Conservation (phyloP, 2,888 invertebrate species). For the Acanthosepion lycidas region DNA sequence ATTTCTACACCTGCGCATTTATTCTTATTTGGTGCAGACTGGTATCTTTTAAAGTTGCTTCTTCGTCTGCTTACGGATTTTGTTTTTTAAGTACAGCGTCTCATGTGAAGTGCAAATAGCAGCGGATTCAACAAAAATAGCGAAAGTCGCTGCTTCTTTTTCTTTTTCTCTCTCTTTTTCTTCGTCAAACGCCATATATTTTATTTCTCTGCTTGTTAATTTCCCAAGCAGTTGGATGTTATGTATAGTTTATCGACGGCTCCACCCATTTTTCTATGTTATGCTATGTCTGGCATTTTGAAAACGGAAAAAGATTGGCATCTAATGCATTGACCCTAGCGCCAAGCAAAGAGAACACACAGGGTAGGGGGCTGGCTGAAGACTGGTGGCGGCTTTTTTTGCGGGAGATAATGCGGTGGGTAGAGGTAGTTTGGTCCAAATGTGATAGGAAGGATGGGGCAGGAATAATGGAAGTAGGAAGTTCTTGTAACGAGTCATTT, state of each 20-base stretch:
- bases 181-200: not conserved
- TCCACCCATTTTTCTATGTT: not conserved
- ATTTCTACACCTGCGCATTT: too few relatives aligned
- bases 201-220: not conserved
- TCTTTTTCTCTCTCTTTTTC: not conserved
- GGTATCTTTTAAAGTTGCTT: too few relatives aligned
- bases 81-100: too few relatives aligned
- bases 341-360: not conserved
- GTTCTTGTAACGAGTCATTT: not conserved
- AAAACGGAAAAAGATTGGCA: not conserved
- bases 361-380: not conserved
- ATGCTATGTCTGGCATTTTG: conserved; percentile 2
- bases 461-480: not conserved
- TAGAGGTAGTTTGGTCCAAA: too few relatives aligned
- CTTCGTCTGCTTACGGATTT: too few relatives aligned
- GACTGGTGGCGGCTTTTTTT: not conserved
- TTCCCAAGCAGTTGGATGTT: not conserved
- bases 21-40: too few relatives aligned
- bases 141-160: not conserved
- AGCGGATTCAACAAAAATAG: too few relatives aligned
- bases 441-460: not conserved
- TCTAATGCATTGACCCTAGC: not conserved
- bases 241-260: not conserved
- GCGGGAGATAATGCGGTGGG: not conserved
- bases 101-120: too few relatives aligned